These are phyloP conservation scores for Philereme transversata DNA, from an alignment of 2,888 invertebrate species.

Conservation along the genomic window DNA sequence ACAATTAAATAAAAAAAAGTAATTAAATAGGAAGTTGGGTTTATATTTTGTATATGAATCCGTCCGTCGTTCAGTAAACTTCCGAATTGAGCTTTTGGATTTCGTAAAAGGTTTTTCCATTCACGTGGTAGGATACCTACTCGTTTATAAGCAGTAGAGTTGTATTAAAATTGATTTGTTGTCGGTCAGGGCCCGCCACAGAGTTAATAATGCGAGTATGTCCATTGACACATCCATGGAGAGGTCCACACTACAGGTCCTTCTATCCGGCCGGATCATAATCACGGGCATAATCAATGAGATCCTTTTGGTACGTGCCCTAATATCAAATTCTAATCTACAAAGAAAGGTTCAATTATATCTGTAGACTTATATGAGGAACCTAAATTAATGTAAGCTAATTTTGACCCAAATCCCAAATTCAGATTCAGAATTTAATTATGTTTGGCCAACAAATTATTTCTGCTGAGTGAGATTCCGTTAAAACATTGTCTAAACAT, in stretches of 20 bases:
- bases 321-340: too few species aligned
- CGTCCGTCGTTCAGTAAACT: too few species aligned
- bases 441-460: not conserved
- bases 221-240: slow-evolving; percentile 50
- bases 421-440: slow-evolving; percentile 1
- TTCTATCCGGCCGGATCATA: slow-evolving; percentile 72
- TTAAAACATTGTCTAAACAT: not conserved
- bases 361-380: too few species aligned
- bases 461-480: too few species aligned
- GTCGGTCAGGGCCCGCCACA: slow-evolving; percentile 48
- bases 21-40: not conserved
- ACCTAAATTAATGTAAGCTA: not conserved
- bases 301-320: slow-evolving; percentile 55
- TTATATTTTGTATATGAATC: too few species aligned
- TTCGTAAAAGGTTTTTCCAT: too few species aligned
- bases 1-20: not conserved
- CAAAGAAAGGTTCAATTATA: too few species aligned
- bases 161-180: slow-evolving; percentile 2
- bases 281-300: slow-evolving; percentile 75
- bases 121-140: too few species aligned
- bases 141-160: not conserved
- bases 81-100: too few species aligned
- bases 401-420: not conserved
- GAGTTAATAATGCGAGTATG: slow-evolving; percentile 41
- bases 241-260: slow-evolving; percentile 65